Evolutionary conservation across 2,113 vertebrate genomes (phyloP), one percentile per base, ranked within the genome.

Genomic region (Grammomys dolichurus): DNA sequence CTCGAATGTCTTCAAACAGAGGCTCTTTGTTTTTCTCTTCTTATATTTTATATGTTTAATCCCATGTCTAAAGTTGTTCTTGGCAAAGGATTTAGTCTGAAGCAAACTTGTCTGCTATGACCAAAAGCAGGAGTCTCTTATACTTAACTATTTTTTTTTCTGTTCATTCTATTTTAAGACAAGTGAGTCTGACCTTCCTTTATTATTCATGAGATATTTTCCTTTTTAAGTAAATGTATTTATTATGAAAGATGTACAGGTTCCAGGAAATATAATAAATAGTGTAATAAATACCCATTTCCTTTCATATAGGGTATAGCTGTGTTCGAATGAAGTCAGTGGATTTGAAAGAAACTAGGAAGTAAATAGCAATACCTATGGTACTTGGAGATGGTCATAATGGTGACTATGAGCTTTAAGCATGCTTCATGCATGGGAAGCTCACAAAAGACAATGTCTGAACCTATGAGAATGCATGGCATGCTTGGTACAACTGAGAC

Each of bases 81-180:
- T 97, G 93, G 95, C 95, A 96, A 80, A 80, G 58, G n/a, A 58
- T 22, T 80, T 76, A 31, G 63, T 95, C 69, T 96, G 88, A 96
- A 94, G 65, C 86, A 94, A 92, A 67, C 95, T 80, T 85, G 87
- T 92, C 60, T 76, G 14, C 88, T 73, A 72, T 51, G 88, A 90
- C 90, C 97, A 85, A 96, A 97, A 92, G 92, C 95, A 90, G 95
- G 95, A 87, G 36, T 76, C 80, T 69, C 90, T 94, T 90, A 86
- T 88, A 80, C 40, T 96, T 93, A 90, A 11, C 36, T 84, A 51
- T 51, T 56, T 81, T 81, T 81, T 56, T 56, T 22, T 58, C 70
- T 69, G 40, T 93, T 69, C 65, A 40, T 95, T 86, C 90, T 96
- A 91, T 96, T 97, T 96, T 96, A 96, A 97, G 91, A 94, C 69